A percentile compares a stretch with the other conserved stretches of the same genome.
Conservation (phyloP, 1,140 invertebrate species). For the Monomorium pharaonis region DNA sequence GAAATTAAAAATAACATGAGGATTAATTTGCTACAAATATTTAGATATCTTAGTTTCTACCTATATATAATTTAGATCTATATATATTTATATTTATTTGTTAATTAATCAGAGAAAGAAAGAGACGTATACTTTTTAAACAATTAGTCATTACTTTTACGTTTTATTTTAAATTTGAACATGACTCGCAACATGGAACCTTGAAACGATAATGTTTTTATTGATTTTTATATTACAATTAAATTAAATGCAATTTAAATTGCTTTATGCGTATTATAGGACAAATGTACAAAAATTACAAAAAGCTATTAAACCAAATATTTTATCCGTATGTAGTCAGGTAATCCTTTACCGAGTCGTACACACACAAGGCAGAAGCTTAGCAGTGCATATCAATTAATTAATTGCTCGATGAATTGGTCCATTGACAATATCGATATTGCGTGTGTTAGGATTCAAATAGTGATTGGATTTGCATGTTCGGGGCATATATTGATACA, state of each 20-base stretch:
- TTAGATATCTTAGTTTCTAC: neutral
- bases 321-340: neutral
- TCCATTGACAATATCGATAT: constrained; percentile 13
- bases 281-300: neutral
- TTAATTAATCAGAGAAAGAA: neutral
- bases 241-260: neutral
- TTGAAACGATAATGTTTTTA: neutral
- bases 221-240: neutral
- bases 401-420: constrained; percentile 47
- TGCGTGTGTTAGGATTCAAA: constrained; percentile 9
- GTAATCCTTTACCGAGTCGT: neutral
- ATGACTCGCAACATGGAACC: neutral
- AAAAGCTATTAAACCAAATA: neutral
- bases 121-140: neutral
- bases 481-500: neutral
- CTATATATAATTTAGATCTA: neutral
- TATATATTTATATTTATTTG: neutral
- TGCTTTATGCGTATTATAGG: neutral
- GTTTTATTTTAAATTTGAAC: neutral
- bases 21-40: neutral
- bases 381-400: constrained; percentile 35
- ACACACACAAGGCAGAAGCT: neutral
- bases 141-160: neutral
- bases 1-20: neutral
- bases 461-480: constrained; percentile 16